Conservation (phyloP, 1,140 invertebrate genomes). For the Achatina immaculata region DNA sequence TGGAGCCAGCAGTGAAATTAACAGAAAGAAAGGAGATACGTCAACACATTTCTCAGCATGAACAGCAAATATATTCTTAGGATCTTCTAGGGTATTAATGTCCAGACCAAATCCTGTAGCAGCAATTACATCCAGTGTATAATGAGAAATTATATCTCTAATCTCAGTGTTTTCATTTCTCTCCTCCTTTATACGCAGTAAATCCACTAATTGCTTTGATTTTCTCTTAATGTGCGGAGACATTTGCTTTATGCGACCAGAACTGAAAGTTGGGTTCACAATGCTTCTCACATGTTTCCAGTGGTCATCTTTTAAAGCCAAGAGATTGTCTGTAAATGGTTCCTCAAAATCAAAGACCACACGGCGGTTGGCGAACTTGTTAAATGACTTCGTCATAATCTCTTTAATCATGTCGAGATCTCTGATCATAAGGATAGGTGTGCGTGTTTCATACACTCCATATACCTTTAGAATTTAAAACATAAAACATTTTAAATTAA, state of each 20-base stretch:
- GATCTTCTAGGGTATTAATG: slow-evolving; percentile 1
- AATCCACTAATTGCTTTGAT: not conserved
- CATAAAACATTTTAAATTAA: not conserved
- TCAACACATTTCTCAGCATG: not conserved
- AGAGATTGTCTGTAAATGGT: slow-evolving; percentile 7
- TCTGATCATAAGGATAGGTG: not conserved
- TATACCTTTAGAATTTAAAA: not conserved
- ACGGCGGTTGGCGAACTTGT: not conserved
- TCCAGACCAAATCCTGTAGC: slow-evolving; percentile 2
- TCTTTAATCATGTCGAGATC: slow-evolving; percentile 18
- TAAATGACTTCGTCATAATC: not conserved
- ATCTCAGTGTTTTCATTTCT: not conserved
- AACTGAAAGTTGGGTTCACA: slow-evolving; percentile 10
- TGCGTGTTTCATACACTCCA: not conserved
- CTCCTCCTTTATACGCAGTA: not conserved
- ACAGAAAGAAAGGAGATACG: not conserved
- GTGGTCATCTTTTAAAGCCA: not conserved
- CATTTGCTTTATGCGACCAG: slow-evolving; percentile 10
- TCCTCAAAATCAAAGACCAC: not conserved
- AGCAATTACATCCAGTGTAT: slow-evolving; percentile 15
- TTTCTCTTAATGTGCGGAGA: slow-evolving; percentile 1
- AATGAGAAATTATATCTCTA: not conserved
- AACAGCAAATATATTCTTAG: not conserved
- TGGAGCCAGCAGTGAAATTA: not conserved
- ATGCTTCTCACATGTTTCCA: slow-evolving; percentile 8